Percentiles rank a stretch among this genome's conserved stretches.
These are phyloP conservation scores for Brotogeris chrysoptera DNA, from an alignment of 2,797 vertebrate species.

Conservation along the genomic window DNA sequence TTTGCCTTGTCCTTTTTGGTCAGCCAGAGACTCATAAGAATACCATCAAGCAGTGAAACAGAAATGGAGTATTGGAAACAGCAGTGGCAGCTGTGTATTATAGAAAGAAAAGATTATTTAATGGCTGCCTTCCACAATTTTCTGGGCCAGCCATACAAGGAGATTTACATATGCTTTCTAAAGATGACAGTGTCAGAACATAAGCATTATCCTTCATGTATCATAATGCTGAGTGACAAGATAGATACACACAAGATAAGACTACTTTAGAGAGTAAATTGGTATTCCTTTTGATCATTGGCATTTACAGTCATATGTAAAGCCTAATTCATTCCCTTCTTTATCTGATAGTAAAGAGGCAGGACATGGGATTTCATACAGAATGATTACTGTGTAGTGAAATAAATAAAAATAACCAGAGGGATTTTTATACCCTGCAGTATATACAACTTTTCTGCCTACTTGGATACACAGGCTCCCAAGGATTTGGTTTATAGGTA, in stretches of 20 bases:
- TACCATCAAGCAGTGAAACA: not conserved
- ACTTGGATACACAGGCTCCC: not conserved
- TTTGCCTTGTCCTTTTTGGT: constrained; percentile 30
- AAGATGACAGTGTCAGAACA: constrained; percentile 32
- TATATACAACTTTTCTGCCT: not conserved
- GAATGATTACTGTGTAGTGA: not conserved
- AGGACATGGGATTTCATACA: not conserved
- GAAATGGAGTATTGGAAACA: not conserved
- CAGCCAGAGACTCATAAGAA: not conserved
- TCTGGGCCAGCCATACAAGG: not conserved
- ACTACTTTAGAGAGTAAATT: not conserved
- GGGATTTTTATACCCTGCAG: not conserved
- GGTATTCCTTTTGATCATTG: constrained; percentile 26
- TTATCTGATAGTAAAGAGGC: not conserved
- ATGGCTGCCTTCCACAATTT: not conserved
- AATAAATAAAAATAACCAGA: not conserved
- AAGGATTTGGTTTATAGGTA: not conserved
- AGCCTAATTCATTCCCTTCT: not conserved
- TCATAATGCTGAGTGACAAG: constrained; percentile 40
- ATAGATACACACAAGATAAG: not conserved
- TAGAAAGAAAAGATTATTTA: not conserved
- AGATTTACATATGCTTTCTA: constrained; percentile 10
- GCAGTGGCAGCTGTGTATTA: not conserved
- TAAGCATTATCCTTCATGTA: not conserved
- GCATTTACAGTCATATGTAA: constrained; percentile 12